Conservation (phyloP, 1,140 invertebrate species). For the Philotrypesis tridentata region DNA sequence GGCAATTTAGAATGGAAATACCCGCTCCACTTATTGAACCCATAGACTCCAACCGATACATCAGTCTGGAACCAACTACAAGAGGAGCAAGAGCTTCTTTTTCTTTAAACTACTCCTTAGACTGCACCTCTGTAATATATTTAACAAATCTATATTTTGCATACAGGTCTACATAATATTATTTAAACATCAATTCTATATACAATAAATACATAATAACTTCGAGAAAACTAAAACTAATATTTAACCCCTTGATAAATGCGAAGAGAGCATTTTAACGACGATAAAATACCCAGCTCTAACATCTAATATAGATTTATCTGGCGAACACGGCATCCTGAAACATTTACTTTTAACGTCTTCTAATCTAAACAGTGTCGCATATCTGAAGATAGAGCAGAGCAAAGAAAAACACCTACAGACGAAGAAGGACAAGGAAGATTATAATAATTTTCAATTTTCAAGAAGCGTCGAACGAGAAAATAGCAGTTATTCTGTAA, state of each 20-base stretch:
- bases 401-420: slow-evolving; percentile 37
- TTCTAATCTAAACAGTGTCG: not conserved
- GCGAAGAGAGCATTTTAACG: not conserved
- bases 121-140: too few species aligned
- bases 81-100: too few species aligned
- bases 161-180: too few species aligned
- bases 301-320: not conserved
- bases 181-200: too few species aligned
- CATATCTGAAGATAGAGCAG: slow-evolving; percentile 29
- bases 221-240: not conserved
- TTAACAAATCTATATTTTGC: too few species aligned
- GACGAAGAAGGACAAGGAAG: slow-evolving; percentile 6
- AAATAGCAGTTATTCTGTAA: slow-evolving; percentile 17
- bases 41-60: too few species aligned
- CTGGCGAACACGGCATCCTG: slow-evolving; percentile 46
- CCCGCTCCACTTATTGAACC: too few species aligned
- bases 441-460: slow-evolving; percentile 15
- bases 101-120: too few species aligned
- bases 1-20: too few species aligned
- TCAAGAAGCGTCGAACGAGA: slow-evolving; percentile 24
- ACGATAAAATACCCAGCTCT: not conserved
- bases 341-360: slow-evolving; percentile 41
- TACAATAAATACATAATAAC: not conserved
- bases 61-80: too few species aligned
- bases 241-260: not conserved